Percentiles rank a stretch among this genome's conserved stretches.
phyloP scores from a whole-genome alignment of 2,797 vertebrate genomes.

The Phaenicophaeus curvirostris region DNA sequence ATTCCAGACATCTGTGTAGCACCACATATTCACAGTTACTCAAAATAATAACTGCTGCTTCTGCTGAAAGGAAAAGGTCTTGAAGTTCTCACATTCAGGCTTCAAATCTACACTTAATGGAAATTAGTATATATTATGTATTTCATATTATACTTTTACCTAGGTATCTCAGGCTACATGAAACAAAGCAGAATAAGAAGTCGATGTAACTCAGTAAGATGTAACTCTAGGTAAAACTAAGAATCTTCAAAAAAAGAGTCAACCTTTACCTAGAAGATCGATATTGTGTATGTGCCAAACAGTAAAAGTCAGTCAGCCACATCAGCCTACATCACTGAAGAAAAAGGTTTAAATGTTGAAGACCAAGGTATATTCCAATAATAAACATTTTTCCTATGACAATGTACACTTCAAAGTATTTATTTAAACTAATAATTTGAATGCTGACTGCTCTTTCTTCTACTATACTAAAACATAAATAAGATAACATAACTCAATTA shows the following conservation, averaged over 20 bases:
- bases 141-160: neutral
- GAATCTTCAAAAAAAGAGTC: neutral
- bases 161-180: neutral
- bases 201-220: neutral
- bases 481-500: neutral
- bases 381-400: neutral
- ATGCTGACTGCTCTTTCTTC: neutral
- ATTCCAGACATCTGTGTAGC: constrained; percentile 22
- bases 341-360: neutral
- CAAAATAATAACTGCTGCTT: constrained; percentile 4
- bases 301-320: neutral
- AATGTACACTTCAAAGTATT: neutral
- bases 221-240: neutral
- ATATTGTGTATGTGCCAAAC: neutral
- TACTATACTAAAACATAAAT: neutral
- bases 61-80: neutral
- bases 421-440: neutral
- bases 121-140: neutral
- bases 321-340: neutral
- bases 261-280: neutral
- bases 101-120: neutral
- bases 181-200: neutral
- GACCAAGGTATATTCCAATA: neutral
- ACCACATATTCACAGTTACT: neutral
- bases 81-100: neutral